Percentiles rank a stretch among this genome's conserved stretches.
These are phyloP conservation scores for Micrastur ruficollis DNA, from an alignment of 2,797 vertebrate genomes.

Conservation along the genomic window DNA sequence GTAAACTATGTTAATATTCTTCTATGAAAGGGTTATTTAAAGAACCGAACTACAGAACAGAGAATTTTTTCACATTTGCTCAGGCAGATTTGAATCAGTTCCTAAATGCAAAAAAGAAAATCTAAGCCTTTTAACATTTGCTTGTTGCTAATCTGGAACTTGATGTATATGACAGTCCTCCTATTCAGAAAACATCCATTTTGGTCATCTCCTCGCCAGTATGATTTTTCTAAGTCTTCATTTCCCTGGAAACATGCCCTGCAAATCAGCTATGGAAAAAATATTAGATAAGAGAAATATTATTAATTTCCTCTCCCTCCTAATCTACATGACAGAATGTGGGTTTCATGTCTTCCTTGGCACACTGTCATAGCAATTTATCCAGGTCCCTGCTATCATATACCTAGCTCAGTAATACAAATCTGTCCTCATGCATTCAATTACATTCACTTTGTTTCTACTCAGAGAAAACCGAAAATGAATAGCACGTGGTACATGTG, in stretches of 20 bases:
- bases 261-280: neutral
- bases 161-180: neutral
- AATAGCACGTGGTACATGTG: neutral
- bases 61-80: neutral
- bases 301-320: neutral
- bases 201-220: neutral
- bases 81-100: neutral
- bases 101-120: neutral
- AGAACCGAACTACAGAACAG: neutral
- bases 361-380: neutral
- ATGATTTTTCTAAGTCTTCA: neutral
- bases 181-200: neutral
- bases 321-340: neutral
- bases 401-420: neutral
- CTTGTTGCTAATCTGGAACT: neutral
- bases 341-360: neutral
- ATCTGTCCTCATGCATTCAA: neutral
- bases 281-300: neutral
- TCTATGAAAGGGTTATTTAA: neutral
- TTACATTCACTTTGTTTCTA: neutral
- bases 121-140: neutral
- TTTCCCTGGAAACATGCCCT: neutral
- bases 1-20: neutral
- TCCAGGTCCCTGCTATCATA: neutral
- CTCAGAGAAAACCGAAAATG: neutral